Evolutionary conservation across 2,888 invertebrate genomes (phyloP).

Genomic region (Cantharis flavilabris): DNA sequence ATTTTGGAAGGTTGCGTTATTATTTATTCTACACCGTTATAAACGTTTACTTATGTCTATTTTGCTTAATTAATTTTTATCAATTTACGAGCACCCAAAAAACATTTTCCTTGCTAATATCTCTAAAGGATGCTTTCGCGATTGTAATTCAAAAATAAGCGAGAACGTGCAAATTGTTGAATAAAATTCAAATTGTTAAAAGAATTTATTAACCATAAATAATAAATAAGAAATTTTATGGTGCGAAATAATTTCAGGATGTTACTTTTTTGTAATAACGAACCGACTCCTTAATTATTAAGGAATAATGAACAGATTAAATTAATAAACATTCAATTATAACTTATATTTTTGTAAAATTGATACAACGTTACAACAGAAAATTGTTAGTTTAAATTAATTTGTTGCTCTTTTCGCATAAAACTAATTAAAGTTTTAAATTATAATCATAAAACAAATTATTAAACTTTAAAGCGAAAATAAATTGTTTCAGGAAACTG

Average conservation of each 20-base stretch:
- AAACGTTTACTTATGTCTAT: not conserved
- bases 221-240: not conserved
- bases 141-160: not conserved
- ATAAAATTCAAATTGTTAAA: not conserved
- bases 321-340: not conserved
- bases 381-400: not conserved
- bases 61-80: not conserved
- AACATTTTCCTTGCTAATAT: not conserved
- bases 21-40: not conserved
- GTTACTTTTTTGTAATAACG: too few relatives aligned
- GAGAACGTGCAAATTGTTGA: not conserved
- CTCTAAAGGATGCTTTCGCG: not conserved
- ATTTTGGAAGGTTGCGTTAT: not conserved
- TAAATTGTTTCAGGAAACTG: not conserved
- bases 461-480: not conserved
- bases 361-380: not conserved
- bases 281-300: too few relatives aligned
- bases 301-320: too few relatives aligned
- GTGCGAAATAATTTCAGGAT: not conserved
- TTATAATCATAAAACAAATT: not conserved
- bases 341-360: not conserved
- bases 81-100: not conserved
- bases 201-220: not conserved
- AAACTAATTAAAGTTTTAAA: not conserved
- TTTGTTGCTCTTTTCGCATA: not conserved